Evolutionary conservation across 2,797 vertebrate species (phyloP), one percentile per base, ranked within the genome.

Genomic region (Channallabes apus): DNA sequence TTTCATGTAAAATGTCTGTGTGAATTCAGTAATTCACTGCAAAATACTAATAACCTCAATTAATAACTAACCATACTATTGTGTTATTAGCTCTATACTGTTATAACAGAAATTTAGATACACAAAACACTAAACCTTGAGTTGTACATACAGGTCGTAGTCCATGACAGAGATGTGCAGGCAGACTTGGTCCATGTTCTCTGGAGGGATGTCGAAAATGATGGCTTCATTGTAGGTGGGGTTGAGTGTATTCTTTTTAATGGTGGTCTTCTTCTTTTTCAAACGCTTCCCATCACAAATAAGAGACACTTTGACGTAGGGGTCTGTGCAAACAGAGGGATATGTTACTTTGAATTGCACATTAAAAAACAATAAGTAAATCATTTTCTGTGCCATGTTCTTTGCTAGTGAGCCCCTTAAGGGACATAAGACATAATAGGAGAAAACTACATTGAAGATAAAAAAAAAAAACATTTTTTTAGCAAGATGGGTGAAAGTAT

Each of bases 211-310:
- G 95, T 99, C 98, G 82, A 99, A 99, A 94, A 99, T 99, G 94
- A 99, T 97, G 93, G 98, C 98, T 94, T 99, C 98, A 0, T 99
- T 99, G 94, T 99, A 99, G 88, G 96, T 96, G 8, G 98, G 98
- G 87, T 99, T 99, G 87, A 99, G 95, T 0, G 98, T 99, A 92
- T 99, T 99, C 93, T 98, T 99, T 89, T 99, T 99, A 73, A 98
- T 99, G 91, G 97, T 99, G 1, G 98, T 99, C 94, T 99, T 99
- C 95, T 99, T 99, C 95, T 99, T 99, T 92, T 99, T 99, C 91
- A 99, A 94, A 32, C 98, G 96, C 78, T 96, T 95, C 68, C 97
- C 98, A 0, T 99, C 98, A 84, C 97, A 99, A 75, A 99, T 96
- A 88, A 99, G 95, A 77, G 98, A 99, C 82, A 99, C 98, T 92